Evolutionary conservation across 1,140 invertebrate species (phyloP).

Genomic region (Globodera ellingtonae): DNA sequence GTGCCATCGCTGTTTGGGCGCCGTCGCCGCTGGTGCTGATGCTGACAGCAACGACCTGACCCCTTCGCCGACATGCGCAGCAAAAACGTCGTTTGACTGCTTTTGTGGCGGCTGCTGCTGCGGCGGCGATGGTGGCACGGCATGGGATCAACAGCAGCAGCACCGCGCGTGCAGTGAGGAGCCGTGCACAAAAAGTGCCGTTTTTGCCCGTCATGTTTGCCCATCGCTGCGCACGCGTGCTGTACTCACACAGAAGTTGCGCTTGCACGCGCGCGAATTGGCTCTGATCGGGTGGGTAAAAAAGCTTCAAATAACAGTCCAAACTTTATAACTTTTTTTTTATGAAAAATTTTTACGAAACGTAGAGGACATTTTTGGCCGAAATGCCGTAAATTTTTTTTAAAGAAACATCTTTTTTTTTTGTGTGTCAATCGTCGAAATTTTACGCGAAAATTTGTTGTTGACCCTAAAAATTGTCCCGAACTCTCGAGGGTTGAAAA

Average conservation of each 20-base stretch:
- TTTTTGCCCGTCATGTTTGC: constrained; percentile 20
- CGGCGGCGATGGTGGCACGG: constrained; percentile 6
- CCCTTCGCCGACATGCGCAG: constrained; percentile 22
- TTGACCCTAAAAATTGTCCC: too few species aligned
- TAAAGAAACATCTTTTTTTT: too few species aligned
- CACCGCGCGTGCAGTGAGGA: neutral
- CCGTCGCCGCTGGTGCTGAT: neutral
- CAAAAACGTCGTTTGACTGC: neutral
- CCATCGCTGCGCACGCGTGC: constrained; percentile 4
- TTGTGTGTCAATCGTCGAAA: too few species aligned
- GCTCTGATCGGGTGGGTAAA: constrained; percentile 24
- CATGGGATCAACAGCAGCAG: neutral
- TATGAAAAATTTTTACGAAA: too few species aligned
- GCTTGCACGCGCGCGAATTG: constrained; percentile 47
- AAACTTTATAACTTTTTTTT: neutral
- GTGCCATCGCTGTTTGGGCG: neutral
- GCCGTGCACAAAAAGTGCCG: constrained; percentile 13
- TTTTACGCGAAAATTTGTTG: too few species aligned
- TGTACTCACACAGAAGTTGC: constrained; percentile 24
- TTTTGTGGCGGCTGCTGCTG: constrained; percentile 46
- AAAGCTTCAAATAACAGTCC: neutral
- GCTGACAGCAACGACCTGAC: neutral
- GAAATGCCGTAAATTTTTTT: too few species aligned
- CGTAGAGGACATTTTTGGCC: too few species aligned
- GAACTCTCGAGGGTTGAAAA: too few species aligned